Base-by-base conservation (phyloP, 2,888 invertebrate genomes). In the Chrysolina oricalcia region DNA sequence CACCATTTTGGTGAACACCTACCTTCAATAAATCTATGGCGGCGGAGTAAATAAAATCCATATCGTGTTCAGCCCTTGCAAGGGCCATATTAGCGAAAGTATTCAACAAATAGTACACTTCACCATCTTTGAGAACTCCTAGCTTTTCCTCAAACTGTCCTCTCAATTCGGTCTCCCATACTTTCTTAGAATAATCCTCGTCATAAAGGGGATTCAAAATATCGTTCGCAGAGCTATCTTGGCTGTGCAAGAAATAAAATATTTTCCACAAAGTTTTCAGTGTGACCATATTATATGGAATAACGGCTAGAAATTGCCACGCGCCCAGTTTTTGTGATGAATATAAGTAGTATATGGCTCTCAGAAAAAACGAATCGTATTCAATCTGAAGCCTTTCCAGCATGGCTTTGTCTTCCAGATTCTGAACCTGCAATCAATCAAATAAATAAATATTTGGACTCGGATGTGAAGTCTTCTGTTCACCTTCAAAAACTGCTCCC, bases 51-150 rank as follows among this genome's bases (percentile, higher is more conserved):
- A 95, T 92, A 83, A 95, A 93, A 35, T 91, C 90, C 83, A 91
- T 90, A 83, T 95, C 94, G 66, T 89, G 88, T 9, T 89, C 86
- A 41, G 88, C 85, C 76, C 95, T 90, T 4, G 92, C 92, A 84
- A 94, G 89, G 13, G 94, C 94, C 94, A 96, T 95, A 87, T 94
- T 95, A 59, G 94, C 93, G 85, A 95, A 93, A 2, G 95, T 93
- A 75, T 95, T 95, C 67, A 96, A 86, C 64, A 96, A 89, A 88
- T 94, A 96, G 85, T 94, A 94, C 67, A 93, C 91, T 86, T 96
- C 95, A 70, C 93, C 94, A 62, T 93, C 93, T 0, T 92, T 92
- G 84, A 94, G 90, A 71, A 89, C 90, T 40, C 90, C 89, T 74
- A 95, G 88, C 78, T 92, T 92, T 70, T 94, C 92, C 84, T 93